phyloP scores from a whole-genome alignment of 2,888 invertebrate genomes.

The Drosophila longiperda region DNA sequence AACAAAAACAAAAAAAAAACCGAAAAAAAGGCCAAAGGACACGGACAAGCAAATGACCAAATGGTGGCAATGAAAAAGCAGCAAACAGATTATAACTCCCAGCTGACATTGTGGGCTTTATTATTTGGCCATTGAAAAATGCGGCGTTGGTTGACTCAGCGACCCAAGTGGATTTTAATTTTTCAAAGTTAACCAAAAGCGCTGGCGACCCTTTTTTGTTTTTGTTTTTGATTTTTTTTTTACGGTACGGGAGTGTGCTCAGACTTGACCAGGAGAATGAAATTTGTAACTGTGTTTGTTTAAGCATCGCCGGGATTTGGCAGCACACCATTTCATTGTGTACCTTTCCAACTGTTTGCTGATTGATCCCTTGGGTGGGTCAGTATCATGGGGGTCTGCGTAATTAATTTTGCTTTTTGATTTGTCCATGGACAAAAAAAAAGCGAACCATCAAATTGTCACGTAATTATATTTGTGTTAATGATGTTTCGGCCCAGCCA shows the following conservation, averaged over 20 bases:
- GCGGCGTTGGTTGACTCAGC: slow-evolving; percentile 41
- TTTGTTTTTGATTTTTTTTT: background rate
- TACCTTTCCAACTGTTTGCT: slow-evolving; percentile 73
- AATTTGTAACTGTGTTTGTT: slow-evolving; percentile 52
- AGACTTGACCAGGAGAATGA: slow-evolving; percentile 10
- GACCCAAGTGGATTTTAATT: slow-evolving; percentile 82
- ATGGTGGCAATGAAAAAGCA: slow-evolving; percentile 76
- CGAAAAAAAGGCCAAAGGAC: slow-evolving; percentile 27
- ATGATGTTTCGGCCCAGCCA: slow-evolving; percentile 67
- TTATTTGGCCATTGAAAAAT: slow-evolving; percentile 82
- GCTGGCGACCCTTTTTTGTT: slow-evolving; percentile 60
- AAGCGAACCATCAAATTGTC: slow-evolving; percentile 77
- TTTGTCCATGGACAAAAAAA: slow-evolving; percentile 47
- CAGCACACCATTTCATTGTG: slow-evolving; percentile 61
- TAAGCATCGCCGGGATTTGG: slow-evolving; percentile 64
- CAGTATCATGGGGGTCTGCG: slow-evolving; percentile 32
- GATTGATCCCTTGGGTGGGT: slow-evolving; percentile 74
- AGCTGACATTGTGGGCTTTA: slow-evolving; percentile 81
- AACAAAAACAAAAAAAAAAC: slow-evolving; percentile 6
- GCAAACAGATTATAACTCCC: slow-evolving; percentile 81
- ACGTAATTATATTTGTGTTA: slow-evolving; percentile 81
- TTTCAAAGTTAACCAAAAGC: slow-evolving; percentile 72
- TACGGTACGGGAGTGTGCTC: slow-evolving; percentile 14
- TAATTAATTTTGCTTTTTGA: slow-evolving; percentile 68
- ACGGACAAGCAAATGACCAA: slow-evolving; percentile 48